These are phyloP conservation scores for Urocyon cinereoargenteus DNA, from an alignment of 2,797 vertebrate species.

Conservation along the genomic window DNA sequence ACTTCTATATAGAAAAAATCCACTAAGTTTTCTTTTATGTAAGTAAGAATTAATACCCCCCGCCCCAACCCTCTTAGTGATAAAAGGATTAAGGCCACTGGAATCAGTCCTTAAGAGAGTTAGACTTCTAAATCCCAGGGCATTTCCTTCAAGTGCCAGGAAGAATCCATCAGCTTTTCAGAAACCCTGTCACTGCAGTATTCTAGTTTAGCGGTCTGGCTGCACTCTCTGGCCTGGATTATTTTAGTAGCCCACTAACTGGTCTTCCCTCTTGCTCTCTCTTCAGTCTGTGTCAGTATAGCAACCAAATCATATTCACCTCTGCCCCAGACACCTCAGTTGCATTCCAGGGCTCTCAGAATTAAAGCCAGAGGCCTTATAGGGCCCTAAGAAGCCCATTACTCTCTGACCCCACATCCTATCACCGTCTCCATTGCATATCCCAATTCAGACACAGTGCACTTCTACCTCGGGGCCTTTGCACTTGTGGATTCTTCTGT, in stretches of 20 bases:
- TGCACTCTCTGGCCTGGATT: not conserved
- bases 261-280: not conserved
- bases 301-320: not conserved
- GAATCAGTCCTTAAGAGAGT: not conserved
- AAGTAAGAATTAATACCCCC: not conserved
- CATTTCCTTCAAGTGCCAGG: not conserved
- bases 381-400: not conserved
- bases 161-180: not conserved
- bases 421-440: not conserved
- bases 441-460: not conserved
- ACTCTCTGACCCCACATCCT: not conserved
- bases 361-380: not conserved
- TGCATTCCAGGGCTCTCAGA: not conserved
- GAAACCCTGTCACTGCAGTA: accelerated
- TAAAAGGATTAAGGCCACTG: not conserved
- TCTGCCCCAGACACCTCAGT: not conserved
- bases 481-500: not conserved
- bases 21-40: not conserved
- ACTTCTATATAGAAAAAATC: not conserved
- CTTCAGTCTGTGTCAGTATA: not conserved
- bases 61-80: no score
- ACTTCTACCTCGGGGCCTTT: not conserved
- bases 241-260: not conserved
- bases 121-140: not conserved
- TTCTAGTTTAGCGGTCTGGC: not conserved